Conservation (phyloP, 1,140 invertebrate genomes). For the Linepithema humile region DNA sequence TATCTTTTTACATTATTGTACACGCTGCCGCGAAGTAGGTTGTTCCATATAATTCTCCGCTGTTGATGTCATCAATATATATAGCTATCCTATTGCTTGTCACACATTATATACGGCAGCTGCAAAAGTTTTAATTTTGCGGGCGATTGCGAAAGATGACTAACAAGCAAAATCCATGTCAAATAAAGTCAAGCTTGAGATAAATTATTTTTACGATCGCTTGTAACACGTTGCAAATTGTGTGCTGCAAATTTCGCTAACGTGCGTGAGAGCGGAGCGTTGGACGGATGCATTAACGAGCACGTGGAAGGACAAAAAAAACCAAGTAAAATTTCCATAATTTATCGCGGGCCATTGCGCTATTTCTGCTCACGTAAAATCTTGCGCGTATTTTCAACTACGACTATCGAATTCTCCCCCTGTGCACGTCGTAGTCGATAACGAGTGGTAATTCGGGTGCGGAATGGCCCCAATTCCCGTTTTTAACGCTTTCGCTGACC, state of each 20-base stretch:
- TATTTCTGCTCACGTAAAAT: conserved; percentile 1
- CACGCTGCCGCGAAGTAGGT: not conserved
- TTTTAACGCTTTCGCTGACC: conserved; percentile 10
- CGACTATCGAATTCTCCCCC: not conserved
- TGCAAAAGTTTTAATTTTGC: not conserved
- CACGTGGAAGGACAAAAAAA: not conserved
- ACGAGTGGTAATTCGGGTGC: conserved; percentile 19
- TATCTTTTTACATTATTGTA: conserved; percentile 20
- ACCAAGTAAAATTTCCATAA: not conserved
- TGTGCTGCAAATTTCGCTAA: not conserved
- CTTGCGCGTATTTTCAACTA: conserved; percentile 1
- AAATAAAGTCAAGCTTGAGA: not conserved
- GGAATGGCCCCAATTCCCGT: conserved; percentile 14
- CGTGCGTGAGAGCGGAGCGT: not conserved
- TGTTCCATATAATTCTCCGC: conserved; percentile 20
- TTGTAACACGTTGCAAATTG: not conserved
- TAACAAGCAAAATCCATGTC: not conserved
- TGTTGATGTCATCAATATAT: not conserved
- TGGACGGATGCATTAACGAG: not conserved
- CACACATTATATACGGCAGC: not conserved
- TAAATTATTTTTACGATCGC: conserved; percentile 7
- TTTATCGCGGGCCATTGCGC: conserved; percentile 2
- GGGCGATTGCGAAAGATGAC: not conserved
- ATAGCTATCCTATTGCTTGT: not conserved
- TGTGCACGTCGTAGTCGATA: not conserved